phyloP scores from a whole-genome alignment of 2,888 invertebrate species.

The Hypercompe scribonia region DNA sequence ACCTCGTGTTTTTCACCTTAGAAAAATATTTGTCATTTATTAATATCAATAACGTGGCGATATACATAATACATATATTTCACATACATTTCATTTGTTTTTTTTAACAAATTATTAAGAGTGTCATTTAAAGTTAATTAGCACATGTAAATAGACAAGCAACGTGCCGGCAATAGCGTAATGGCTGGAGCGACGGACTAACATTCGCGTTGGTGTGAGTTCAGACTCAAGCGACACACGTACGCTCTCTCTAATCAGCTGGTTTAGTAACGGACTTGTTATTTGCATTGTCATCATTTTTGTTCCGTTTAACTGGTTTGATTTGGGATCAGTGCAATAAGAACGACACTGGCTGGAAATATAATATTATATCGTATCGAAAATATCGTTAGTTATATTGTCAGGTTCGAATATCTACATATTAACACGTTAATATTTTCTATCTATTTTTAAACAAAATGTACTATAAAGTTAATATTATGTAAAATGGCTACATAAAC shows the following conservation, averaged over 20 bases:
- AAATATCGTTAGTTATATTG: no score
- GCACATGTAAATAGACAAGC: neutral
- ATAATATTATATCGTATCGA: no score
- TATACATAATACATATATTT: constrained; percentile 19
- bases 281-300: no score
- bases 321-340: no score
- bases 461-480: no score
- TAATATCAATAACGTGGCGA: constrained; percentile 49
- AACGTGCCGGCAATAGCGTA: neutral
- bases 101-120: neutral
- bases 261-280: neutral
- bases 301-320: no score
- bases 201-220: neutral
- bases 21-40: constrained; percentile 55
- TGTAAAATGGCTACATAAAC: no score
- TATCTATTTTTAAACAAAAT: no score
- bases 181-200: neutral
- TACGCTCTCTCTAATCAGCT: no score
- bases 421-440: no score
- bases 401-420: no score
- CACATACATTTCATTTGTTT: constrained; percentile 2
- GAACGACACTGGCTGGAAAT: no score
- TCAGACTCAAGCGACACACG: neutral
- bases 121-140: neutral
- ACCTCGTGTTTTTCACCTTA: constrained; percentile 62